Evolutionary conservation across 2,888 invertebrate species (phyloP), one percentile per base, ranked within the genome.

Genomic region (Drosophila aldrichi): DNA sequence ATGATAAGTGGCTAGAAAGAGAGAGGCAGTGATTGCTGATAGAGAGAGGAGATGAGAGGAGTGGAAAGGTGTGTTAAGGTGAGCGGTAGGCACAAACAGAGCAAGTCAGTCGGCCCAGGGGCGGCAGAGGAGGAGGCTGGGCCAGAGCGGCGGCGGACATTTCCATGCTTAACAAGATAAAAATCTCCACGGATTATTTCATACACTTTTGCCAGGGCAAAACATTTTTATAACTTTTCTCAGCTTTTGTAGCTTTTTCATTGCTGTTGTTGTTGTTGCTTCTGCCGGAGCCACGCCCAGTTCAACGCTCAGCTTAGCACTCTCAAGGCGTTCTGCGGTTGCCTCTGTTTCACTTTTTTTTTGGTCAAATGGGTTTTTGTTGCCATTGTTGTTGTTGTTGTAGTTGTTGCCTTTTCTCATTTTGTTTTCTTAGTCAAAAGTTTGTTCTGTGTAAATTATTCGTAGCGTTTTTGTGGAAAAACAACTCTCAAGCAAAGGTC

Each of bases 111-210:
- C n/a, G n/a, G n/a, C n/a, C 41, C n/a, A 40, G n/a, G 9, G 40
- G 9, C 40, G 40, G 9, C 40, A n/a, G 40, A n/a, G 40, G 20
- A n/a, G n/a, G 57, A 14, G 25, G 43, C 43, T 7, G 57, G 38
- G 46, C 59, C 25, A 34, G 76, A 63, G 63, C 60, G 38, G 63
- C 60, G 38, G 48, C 43, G 55, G 78, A 86, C 88, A 83, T 79
- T 81, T 88, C 71, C 81, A 83, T 79, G 89, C 81, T 89, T 89
- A 89, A 89, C 79, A 79, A 81, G 89, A 86, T 89, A 89, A 83
- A 86, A 86, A 86, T 86, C 85, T 86, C 89, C 65, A 78, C 79
- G 89, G 89, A 89, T 89, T 89, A 89, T 89, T 81, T 84, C 59
- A 76, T 82, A 84, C 82, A 81, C 82, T 83, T 84, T 84, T 80